Conservation (phyloP, 2,797 vertebrate species). For the Acanthiza pusilla region DNA sequence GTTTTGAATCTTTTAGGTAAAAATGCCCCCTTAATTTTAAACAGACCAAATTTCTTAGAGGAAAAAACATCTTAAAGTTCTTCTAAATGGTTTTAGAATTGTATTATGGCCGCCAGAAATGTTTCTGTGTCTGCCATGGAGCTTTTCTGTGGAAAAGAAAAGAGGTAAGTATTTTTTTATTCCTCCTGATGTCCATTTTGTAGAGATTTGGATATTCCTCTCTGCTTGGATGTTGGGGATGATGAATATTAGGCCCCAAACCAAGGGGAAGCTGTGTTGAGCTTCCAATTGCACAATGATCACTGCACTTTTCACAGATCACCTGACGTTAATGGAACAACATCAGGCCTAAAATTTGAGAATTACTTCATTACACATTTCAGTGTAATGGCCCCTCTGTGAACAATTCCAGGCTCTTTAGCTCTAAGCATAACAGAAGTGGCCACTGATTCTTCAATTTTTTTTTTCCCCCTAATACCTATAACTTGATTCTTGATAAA, state of each 20-base stretch:
- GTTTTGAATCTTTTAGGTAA: neutral
- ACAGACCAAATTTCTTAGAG: neutral
- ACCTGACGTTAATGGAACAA: neutral
- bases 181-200: neutral
- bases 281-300: neutral
- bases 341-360: neutral
- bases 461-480: neutral
- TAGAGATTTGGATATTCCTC: neutral
- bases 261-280: neutral
- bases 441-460: neutral
- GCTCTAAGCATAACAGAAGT: neutral
- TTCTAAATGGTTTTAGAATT: neutral
- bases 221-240: neutral
- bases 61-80: rapidly evolving
- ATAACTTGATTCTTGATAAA: neutral
- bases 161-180: neutral
- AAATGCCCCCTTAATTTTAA: rapidly evolving
- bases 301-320: neutral
- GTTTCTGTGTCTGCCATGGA: neutral
- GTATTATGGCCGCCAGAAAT: neutral
- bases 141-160: neutral
- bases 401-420: neutral
- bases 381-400: neutral
- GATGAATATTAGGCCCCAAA: neutral
- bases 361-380: neutral